These are phyloP conservation scores for Drosophila tsacasi DNA, from an alignment of 1,140 invertebrate species.

Conservation along the genomic window DNA sequence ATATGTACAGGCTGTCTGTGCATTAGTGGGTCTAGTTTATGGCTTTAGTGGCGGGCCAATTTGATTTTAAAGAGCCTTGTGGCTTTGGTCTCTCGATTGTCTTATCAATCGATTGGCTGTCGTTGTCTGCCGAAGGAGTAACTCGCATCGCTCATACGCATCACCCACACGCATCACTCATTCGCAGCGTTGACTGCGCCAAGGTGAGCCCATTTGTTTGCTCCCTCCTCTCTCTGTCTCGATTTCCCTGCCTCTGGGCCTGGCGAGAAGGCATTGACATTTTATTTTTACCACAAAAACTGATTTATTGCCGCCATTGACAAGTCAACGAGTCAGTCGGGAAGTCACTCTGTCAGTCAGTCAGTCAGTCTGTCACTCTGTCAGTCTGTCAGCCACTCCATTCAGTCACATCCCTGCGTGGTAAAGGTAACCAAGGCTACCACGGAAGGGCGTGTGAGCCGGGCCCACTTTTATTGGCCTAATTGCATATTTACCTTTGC, in stretches of 20 bases:
- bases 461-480: slow-evolving; percentile 37
- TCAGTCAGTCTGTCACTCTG: background rate
- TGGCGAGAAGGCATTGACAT: slow-evolving; percentile 60
- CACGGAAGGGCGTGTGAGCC: background rate
- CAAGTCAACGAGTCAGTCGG: slow-evolving; percentile 57
- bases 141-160: slow-evolving; percentile 37
- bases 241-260: slow-evolving; percentile 37
- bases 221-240: background rate
- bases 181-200: slow-evolving; percentile 49
- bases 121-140: slow-evolving; percentile 11
- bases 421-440: background rate
- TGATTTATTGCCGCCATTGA: slow-evolving; percentile 76
- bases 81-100: background rate
- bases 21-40: slow-evolving; percentile 48
- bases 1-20: slow-evolving; percentile 32
- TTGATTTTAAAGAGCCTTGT: slow-evolving; percentile 27
- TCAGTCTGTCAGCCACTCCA: background rate
- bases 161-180: slow-evolving; percentile 59
- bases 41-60: slow-evolving; percentile 10
- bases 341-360: slow-evolving; percentile 17
- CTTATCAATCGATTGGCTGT: slow-evolving; percentile 34
- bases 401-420: slow-evolving; percentile 19
- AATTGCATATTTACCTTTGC: slow-evolving; percentile 87
- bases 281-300: slow-evolving; percentile 52
- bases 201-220: slow-evolving; percentile 30